Percentiles rank a stretch among this genome's conserved stretches.
Evolutionary conservation across 2,797 vertebrate species (phyloP).

Genomic region (Pipistrellus nathusii): DNA sequence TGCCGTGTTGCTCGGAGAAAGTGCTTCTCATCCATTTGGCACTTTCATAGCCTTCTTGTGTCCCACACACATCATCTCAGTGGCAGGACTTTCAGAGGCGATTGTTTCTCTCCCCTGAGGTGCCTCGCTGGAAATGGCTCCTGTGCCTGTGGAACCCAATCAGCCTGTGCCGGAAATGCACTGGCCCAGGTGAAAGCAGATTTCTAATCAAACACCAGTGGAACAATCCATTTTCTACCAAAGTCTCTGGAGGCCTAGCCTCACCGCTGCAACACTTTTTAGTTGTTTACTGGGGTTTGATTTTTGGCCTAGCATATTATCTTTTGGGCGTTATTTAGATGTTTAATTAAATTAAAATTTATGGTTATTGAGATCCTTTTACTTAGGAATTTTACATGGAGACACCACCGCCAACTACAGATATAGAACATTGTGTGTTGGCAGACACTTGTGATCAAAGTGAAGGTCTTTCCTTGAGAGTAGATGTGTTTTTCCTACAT

Average conservation of each 20-base stretch:
- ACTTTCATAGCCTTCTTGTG: not conserved
- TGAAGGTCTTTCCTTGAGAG: slow-evolving; percentile 30
- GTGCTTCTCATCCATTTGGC: not conserved
- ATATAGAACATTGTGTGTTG: not conserved
- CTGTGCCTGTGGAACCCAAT: not conserved
- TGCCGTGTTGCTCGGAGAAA: not conserved
- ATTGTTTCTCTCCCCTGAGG: not conserved
- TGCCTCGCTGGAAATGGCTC: not conserved
- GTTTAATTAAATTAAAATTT: slow-evolving; percentile 54
- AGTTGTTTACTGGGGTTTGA: slow-evolving; percentile 60
- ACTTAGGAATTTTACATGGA: not conserved
- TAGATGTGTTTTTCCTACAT: not conserved
- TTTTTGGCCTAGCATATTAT: slow-evolving; percentile 50
- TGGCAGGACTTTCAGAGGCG: not conserved
- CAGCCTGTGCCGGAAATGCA: not conserved
- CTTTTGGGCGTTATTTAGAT: slow-evolving; percentile 46
- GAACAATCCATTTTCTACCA: slow-evolving; percentile 49
- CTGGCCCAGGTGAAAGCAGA: slow-evolving; percentile 65
- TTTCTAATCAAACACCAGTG: slow-evolving; percentile 67
- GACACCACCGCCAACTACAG: not conserved
- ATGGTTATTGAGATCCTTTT: not conserved
- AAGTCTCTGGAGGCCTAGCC: slow-evolving; percentile 44
- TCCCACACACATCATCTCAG: not conserved
- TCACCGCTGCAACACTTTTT: slow-evolving; percentile 36
- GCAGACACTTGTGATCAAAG: not conserved